A percentile compares a stretch with the other conserved stretches of the same genome.
Conservation (phyloP, 2,888 invertebrate species). For the Apeira syringaria region DNA sequence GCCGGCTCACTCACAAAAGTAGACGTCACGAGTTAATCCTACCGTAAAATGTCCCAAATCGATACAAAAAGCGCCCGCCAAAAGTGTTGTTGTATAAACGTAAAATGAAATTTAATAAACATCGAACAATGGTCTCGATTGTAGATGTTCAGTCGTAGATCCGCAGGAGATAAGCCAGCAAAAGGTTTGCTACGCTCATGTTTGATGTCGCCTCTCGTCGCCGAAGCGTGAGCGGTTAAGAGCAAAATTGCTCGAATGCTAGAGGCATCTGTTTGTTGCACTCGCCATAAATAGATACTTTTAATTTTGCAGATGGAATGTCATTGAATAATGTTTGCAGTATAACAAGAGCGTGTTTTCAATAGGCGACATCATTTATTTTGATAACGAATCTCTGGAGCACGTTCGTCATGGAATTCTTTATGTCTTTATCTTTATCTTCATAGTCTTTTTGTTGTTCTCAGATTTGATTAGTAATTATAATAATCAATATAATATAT, state of each 20-base stretch:
- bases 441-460: too few relatives aligned
- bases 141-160: constrained; percentile 74
- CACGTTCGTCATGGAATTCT: constrained; percentile 6
- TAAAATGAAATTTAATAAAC: constrained; percentile 84
- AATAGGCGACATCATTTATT: constrained; percentile 25
- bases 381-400: constrained; percentile 29
- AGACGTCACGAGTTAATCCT: constrained; percentile 74
- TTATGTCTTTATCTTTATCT: too few relatives aligned
- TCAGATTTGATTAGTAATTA: too few relatives aligned
- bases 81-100: constrained; percentile 82
- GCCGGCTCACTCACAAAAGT: constrained; percentile 62
- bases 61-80: constrained; percentile 76
- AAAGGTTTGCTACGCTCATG: constrained; percentile 75
- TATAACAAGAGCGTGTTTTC: constrained; percentile 38
- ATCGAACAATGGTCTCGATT: constrained; percentile 68
- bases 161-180: constrained; percentile 79
- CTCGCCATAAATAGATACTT: constrained; percentile 72
- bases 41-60: constrained; percentile 82
- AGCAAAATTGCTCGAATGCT: constrained; percentile 76
- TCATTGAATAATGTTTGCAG: constrained; percentile 45
- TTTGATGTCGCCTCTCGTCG: constrained; percentile 82
- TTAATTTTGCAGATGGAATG: constrained; percentile 80
- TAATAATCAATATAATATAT: too few relatives aligned
- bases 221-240: constrained; percentile 75
- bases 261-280: constrained; percentile 78